A percentile compares a stretch with the other conserved stretches of the same genome.
These are phyloP conservation scores for Atta colombica DNA, from an alignment of 1,140 invertebrate genomes.

Conservation along the genomic window DNA sequence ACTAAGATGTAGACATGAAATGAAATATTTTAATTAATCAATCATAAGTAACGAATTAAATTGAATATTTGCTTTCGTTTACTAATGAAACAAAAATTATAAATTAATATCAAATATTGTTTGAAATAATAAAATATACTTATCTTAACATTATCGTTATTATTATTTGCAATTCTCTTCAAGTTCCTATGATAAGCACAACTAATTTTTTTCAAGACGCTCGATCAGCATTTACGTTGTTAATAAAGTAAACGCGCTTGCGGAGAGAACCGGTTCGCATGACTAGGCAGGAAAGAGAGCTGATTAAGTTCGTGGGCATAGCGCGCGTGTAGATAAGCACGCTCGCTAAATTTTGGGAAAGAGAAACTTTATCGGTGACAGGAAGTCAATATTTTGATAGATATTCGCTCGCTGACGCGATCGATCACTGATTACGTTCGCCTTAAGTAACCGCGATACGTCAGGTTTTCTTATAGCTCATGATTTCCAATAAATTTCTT, in stretches of 20 bases:
- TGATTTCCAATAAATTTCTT: slow-evolving; percentile 18
- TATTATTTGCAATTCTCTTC: slow-evolving; percentile 6
- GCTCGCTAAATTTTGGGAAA: slow-evolving; percentile 50
- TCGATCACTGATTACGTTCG: slow-evolving; percentile 30
- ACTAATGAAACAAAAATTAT: neutral
- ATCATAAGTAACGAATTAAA: neutral
- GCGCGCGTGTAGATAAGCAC: slow-evolving; percentile 34
- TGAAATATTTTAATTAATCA: neutral
- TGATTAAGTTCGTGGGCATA: slow-evolving; percentile 41
- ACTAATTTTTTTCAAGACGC: slow-evolving; percentile 47
- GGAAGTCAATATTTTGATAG: slow-evolving; percentile 73
- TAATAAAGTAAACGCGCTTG: slow-evolving; percentile 49
- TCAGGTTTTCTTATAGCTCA: neutral
- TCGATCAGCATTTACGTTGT: slow-evolving; percentile 24
- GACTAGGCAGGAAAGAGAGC: slow-evolving; percentile 52
- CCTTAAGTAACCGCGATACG: neutral
- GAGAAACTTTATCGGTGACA: slow-evolving; percentile 45
- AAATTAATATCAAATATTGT: neutral
- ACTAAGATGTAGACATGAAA: neutral
- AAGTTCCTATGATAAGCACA: slow-evolving; percentile 1
- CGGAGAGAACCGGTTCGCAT: slow-evolving; percentile 47
- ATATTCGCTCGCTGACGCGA: slow-evolving; percentile 12
- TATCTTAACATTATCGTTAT: neutral
- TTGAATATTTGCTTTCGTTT: neutral
- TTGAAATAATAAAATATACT: slow-evolving; percentile 13